These are phyloP conservation scores for Pammene aurita DNA, from an alignment of 2,888 invertebrate species.

Conservation along the genomic window DNA sequence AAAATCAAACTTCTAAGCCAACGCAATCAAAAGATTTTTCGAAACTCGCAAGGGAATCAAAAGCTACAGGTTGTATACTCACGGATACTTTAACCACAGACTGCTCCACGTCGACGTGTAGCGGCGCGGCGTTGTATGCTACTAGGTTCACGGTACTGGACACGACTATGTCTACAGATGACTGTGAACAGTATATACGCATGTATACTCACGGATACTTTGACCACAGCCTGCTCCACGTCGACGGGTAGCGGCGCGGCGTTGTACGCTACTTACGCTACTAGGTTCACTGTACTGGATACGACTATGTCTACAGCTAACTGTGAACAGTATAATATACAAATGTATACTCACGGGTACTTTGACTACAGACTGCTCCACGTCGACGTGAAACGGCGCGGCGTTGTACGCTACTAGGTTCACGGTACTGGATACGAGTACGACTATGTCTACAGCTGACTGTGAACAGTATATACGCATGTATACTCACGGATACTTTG, in stretches of 20 bases:
- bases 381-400: background rate
- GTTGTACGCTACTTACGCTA: slow-evolving; percentile 14
- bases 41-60: too few species aligned
- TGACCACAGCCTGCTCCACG: background rate
- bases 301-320: too few species aligned
- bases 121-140: slow-evolving; percentile 11
- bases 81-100: slow-evolving; percentile 24
- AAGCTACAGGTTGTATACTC: too few species aligned
- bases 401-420: slow-evolving; percentile 8
- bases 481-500: slow-evolving; percentile 28
- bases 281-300: background rate
- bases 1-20: too few species aligned
- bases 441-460: background rate
- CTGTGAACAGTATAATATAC: too few species aligned
- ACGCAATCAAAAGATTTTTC: too few species aligned
- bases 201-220: slow-evolving; percentile 26
- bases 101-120: background rate
- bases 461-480: too few species aligned
- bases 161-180: background rate
- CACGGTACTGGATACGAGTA: slow-evolving; percentile 3
- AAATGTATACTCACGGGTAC: slow-evolving; percentile 22
- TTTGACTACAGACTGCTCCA: slow-evolving; percentile 7
- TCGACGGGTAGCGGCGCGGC: background rate
- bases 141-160: background rate
- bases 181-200: too few species aligned